Percentiles rank a stretch among this genome's conserved stretches.
Evolutionary conservation across 2,888 invertebrate genomes (phyloP).

Genomic region (Cerastis leucographa): DNA sequence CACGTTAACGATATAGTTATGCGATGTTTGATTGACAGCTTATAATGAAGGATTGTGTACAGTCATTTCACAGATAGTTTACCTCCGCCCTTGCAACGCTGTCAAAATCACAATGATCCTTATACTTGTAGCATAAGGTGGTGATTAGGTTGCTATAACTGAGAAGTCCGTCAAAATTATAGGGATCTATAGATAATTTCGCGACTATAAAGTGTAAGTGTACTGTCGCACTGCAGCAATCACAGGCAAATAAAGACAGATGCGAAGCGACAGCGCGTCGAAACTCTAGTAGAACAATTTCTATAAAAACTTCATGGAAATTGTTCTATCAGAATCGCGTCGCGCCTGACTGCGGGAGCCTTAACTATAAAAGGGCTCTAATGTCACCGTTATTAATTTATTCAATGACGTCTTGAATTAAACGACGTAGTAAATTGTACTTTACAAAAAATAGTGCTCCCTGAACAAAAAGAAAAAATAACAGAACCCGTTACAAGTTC

Average conservation of each 20-base stretch:
- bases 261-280: too few relatives aligned
- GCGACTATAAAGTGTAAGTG: not conserved
- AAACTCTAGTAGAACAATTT: too few relatives aligned
- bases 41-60: not conserved
- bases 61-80: not conserved
- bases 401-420: not conserved
- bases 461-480: not conserved
- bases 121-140: not conserved
- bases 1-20: not conserved
- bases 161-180: not conserved
- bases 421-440: not conserved
- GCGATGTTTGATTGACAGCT: conserved; percentile 5
- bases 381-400: not conserved
- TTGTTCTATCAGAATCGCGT: too few relatives aligned
- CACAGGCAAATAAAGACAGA: not conserved
- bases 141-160: not conserved
- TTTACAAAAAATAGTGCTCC: not conserved
- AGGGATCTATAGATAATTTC: not conserved
- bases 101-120: not conserved
- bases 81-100: not conserved
- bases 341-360: too few relatives aligned
- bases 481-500: not conserved
- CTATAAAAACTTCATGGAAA: too few relatives aligned
- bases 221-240: not conserved
- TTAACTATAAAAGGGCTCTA: not conserved